Base-by-base conservation (phyloP, 2,113 vertebrate genomes). In the Vulpes ferrilata region DNA sequence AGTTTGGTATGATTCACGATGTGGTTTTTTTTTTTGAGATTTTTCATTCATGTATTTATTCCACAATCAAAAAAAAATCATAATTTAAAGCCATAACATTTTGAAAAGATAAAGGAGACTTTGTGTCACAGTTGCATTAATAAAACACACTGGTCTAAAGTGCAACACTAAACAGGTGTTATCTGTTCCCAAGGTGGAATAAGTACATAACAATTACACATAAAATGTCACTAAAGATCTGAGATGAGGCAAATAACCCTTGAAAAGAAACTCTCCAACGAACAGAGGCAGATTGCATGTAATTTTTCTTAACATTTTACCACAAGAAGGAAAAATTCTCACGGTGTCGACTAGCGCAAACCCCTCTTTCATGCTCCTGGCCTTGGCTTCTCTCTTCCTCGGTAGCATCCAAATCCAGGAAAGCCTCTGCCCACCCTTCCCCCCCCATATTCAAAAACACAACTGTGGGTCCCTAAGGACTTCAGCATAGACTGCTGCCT, bases 1-100 rank as follows among this genome's bases (percentile, higher is more conserved):
- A 81, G n/a, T 73, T 62, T 62, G 4, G 0, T 22, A 17, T 43
- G 23, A 64, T 57, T 65, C n/a, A 10, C 11, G 80, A 55, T 64
- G 48, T 43, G 43, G 38, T 38, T 43, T 43, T 43, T 43, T 43
- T 43, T 43, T 6, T 74, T 96, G 23, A 93, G 88, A 93, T 89
- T 94, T 98, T 94, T 65, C 71, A 84, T 82, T 83, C 71, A 90
- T 88, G 38, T 96, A 95, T 98, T 98, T 98, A 98, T 97, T 98
- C 96, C 90, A 97, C 83, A 94, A 11, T 38, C 98, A 93, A 94
- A 97, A 93, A 93, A 88, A 97, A 98, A 89, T 76, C 88, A 95
- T 76, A 90, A 95, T 62, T 97, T 93, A 96, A 93, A 97, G 85
- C 23, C 22, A 57, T 0, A 98, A 86, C 86, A 84, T 93, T 81